Evolutionary conservation across 2,797 vertebrate species (phyloP).

Genomic region (Rhabdophis nuchalis): DNA sequence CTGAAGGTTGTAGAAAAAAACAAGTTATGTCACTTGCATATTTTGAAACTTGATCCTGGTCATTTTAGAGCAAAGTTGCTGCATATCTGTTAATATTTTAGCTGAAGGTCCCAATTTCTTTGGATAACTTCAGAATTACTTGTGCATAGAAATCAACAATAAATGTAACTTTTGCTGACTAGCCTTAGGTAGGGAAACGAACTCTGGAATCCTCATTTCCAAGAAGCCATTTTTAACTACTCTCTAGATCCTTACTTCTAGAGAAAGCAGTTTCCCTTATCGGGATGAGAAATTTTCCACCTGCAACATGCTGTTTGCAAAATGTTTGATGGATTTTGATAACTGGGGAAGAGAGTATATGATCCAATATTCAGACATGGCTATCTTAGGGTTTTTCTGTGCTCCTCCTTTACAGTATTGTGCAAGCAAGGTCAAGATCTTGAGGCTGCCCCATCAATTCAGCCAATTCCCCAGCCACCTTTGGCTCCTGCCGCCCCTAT

Average conservation of each 20-base stretch:
- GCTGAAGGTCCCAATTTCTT: not conserved
- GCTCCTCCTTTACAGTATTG: slow-evolving; percentile 72
- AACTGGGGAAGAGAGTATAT: not conserved
- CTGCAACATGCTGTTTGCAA: not conserved
- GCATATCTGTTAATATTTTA: not conserved
- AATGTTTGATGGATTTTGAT: not conserved
- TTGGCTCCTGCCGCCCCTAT: slow-evolving; percentile 65
- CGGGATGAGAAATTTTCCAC: not conserved
- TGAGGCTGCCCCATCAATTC: slow-evolving; percentile 67
- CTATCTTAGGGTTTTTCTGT: not conserved
- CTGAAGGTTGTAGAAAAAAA: not conserved
- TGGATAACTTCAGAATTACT: not conserved
- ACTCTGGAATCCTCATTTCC: not conserved
- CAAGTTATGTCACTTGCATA: not conserved
- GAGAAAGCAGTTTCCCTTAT: not conserved
- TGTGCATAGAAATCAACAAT: not conserved
- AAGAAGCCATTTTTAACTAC: not conserved
- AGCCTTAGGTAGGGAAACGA: not conserved
- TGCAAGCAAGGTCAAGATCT: slow-evolving; percentile 88
- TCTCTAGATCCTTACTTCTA: not conserved
- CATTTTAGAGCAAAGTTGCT: not conserved
- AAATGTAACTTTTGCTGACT: not conserved
- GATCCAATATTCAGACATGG: not conserved
- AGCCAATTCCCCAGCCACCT: slow-evolving; percentile 72
- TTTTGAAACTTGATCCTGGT: not conserved